Base-by-base conservation (phyloP, 1,140 invertebrate species). In the Temnothorax longispinosus region DNA sequence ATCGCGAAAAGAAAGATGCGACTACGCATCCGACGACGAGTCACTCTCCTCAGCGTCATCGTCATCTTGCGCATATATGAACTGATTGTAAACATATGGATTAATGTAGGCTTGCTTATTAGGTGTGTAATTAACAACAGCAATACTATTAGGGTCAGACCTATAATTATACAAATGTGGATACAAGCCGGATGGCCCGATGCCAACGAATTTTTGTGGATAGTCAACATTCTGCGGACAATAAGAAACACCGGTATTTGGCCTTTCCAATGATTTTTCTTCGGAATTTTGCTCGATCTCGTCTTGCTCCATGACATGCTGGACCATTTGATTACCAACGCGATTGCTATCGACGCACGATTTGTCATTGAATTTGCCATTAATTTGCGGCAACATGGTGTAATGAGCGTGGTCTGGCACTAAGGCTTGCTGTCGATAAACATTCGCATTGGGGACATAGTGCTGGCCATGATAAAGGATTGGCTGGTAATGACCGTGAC, bases 101-200 rank as follows among this genome's bases (percentile, higher is more conserved):
- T 93, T 94, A 56, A 93, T 93, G 88, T 90, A 94, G 80, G 92
- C 88, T 89, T 92, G 93, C 88, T 95, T 95, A 82, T 90, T 92
- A 6, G 93, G 90, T 85, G 93, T 92, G 75, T 93, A 95, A 91
- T 95, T 93, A 85, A 94, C 94, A 87, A 95, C 92, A 93, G 94
- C 93, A 92, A 94, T 90, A 27, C 92, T 92, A 81, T 92, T 93
- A 71, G 91, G 35, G 71, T 95, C 92, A 64, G 93, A 89, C 21
- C 92, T 90, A 72, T 92, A 93, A 77, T 95, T 94, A 58, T 95
- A 95, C 72, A 95, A 88, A 82, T 95, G 95, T 2, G 94, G 94
- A 87, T 95, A 95, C 18, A 95, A 77, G 2, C 89, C 93, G 2
- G 89, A 47, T 4, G 93, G 88, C 21, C 93, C 77, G n/a, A 94